phyloP scores from a whole-genome alignment of 2,113 vertebrate species.

The mouse (Mus musculus) region DNA sequence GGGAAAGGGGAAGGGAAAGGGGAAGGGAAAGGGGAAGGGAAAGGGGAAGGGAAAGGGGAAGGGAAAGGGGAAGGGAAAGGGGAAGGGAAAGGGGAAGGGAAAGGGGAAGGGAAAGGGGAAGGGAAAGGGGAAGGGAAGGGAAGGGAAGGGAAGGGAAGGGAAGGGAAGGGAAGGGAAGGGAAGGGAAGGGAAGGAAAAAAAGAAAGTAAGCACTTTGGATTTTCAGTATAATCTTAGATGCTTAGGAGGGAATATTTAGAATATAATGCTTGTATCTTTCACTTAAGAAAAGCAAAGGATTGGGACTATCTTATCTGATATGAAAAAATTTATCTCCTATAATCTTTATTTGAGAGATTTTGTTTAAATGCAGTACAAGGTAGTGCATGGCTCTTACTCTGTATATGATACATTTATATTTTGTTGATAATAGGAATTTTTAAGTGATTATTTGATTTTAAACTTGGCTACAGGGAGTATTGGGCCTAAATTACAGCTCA shows the following conservation, averaged over 20 bases:
- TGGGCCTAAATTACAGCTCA: background rate
- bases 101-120: too few species aligned
- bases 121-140: accelerated
- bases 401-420: background rate
- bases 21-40: accelerated
- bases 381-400: background rate
- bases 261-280: background rate
- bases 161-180: too few species aligned
- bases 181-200: background rate
- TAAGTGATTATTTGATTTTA: background rate
- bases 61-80: background rate
- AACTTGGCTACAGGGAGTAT: background rate
- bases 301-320: background rate
- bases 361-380: background rate
- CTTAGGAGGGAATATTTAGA: background rate
- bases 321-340: background rate
- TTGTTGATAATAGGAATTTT: background rate
- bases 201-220: too few species aligned
- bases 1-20: too few species aligned
- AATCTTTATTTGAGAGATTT: background rate
- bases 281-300: background rate
- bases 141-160: accelerated
- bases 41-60: too few species aligned
- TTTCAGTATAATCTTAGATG: background rate
- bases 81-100: too few species aligned